Percentiles rank a stretch among this genome's conserved stretches.
Conservation (phyloP, 1,140 invertebrate species). For the Aphaenogaster floridana region DNA sequence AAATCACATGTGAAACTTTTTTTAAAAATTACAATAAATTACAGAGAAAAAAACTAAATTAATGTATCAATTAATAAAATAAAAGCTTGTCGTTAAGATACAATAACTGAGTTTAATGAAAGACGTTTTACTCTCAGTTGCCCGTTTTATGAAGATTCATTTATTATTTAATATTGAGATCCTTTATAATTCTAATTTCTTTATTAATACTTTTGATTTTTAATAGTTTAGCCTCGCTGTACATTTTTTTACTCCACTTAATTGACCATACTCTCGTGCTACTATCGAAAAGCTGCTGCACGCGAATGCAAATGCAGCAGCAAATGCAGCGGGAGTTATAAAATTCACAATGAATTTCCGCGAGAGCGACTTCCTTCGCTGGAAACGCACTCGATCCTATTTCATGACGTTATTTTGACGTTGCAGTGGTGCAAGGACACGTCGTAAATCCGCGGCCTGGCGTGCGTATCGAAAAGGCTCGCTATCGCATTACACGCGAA, state of each 20-base stretch:
- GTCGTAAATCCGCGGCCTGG: conserved; percentile 23
- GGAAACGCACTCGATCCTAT: conserved; percentile 29
- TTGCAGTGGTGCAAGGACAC: conserved; percentile 50
- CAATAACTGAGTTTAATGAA: too few species aligned
- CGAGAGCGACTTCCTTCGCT: not conserved
- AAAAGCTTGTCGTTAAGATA: too few species aligned
- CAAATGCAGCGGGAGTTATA: not conserved
- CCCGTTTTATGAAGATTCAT: too few species aligned
- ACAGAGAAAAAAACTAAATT: too few species aligned
- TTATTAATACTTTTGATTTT: not conserved
- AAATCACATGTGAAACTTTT: too few species aligned
- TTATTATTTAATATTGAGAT: too few species aligned
- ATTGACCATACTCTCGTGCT: not conserved
- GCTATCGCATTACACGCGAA: conserved; percentile 47
- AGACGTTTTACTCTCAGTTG: too few species aligned
- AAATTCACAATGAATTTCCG: conserved; percentile 19
- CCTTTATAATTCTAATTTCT: not conserved
- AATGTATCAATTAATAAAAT: too few species aligned
- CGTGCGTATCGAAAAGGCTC: conserved; percentile 41
- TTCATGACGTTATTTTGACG: conserved; percentile 48
- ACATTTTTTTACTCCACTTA: not conserved
- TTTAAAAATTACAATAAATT: too few species aligned
- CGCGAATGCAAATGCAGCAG: not conserved
- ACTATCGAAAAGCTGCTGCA: not conserved
- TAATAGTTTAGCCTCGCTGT: not conserved